These are phyloP conservation scores for Aramus guarauna DNA, from an alignment of 2,113 vertebrate species.

Conservation along the genomic window DNA sequence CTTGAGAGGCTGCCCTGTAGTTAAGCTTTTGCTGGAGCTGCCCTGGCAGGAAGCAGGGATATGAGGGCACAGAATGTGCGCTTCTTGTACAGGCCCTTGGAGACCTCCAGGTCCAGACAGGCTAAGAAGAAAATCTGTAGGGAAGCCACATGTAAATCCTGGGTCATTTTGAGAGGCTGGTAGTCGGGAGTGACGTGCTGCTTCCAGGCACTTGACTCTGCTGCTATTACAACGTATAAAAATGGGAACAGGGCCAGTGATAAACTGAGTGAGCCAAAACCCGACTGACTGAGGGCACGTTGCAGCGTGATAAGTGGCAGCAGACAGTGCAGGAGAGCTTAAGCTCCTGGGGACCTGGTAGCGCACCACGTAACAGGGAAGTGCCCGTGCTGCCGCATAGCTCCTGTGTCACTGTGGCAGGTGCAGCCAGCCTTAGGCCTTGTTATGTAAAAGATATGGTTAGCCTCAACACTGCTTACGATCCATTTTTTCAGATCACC, in stretches of 20 bases:
- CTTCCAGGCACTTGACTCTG: not conserved
- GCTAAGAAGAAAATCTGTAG: not conserved
- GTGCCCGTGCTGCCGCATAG: rapidly evolving
- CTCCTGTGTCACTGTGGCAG: not conserved
- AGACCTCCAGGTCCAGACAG: not conserved
- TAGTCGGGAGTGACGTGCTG: not conserved
- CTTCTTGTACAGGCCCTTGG: not conserved
- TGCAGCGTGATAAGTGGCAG: not conserved
- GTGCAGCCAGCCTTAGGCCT: constrained; percentile 57
- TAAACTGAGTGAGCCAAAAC: not conserved
- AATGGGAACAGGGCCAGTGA: not conserved
- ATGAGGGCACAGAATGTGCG: rapidly evolving
- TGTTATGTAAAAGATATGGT: constrained; percentile 65
- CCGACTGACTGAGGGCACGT: not conserved
- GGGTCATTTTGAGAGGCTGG: not conserved
- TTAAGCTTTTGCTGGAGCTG: not conserved
- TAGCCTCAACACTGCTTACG: constrained; percentile 24
- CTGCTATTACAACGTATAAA: not conserved
- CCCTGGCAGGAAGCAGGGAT: not conserved
- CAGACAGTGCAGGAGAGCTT: not conserved
- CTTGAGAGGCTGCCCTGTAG: not conserved
- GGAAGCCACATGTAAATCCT: not conserved
- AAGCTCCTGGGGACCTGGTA: not conserved
- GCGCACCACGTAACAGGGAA: not conserved
- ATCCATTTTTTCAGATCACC: constrained; percentile 6